Evolutionary conservation across 2,888 invertebrate genomes (phyloP), one percentile per base, ranked within the genome.

Genomic region (Calliphora vomitoria): DNA sequence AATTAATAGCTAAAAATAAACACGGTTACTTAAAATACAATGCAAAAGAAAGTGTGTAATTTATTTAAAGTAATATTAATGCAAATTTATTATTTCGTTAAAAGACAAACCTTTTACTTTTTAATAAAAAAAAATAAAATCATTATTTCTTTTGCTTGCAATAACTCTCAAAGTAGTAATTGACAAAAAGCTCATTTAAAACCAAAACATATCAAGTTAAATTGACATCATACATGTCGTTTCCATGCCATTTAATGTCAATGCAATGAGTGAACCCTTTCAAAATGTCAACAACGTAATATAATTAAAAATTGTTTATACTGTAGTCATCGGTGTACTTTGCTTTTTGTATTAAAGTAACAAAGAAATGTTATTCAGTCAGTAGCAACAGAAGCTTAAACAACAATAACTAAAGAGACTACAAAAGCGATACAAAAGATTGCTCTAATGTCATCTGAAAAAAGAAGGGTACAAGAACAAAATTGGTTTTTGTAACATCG

Each of bases 281-380:
- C 0, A 25, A 72, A 79, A 55, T 72, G 47, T 68, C 58, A 80
- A 69, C 74, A 74, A 85, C 18, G 53, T 74, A 85, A 80, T 68
- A 74, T 25, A 85, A 80, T 85, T 80, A 80, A 80, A 82, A 75
- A 69, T 71, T 62, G 13, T 80, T 83, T 80, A 58, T 62, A 41
- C 18, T 68, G n/a, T 38, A 31, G 55, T 53, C 66, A 20, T 5
- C 31, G 18, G 60, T 41, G 8, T 6, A 64, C 3, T 0, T 20
- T 25, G 44, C 4, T 68, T 47, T 58, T 58, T 35, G 50, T 58
- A 35, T 15, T 47, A 69, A 58, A n/a, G 13, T 4, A 55, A 64
- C 44, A 75, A 68, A 75, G 38, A 80, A 75, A 62, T 64, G 13
- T 47, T 6, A 62, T 62, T 60, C 71, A 80, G 13, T 25, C 25